These are phyloP conservation scores for Anoplophora glabripennis DNA, from an alignment of 1,140 invertebrate genomes.

Conservation along the genomic window DNA sequence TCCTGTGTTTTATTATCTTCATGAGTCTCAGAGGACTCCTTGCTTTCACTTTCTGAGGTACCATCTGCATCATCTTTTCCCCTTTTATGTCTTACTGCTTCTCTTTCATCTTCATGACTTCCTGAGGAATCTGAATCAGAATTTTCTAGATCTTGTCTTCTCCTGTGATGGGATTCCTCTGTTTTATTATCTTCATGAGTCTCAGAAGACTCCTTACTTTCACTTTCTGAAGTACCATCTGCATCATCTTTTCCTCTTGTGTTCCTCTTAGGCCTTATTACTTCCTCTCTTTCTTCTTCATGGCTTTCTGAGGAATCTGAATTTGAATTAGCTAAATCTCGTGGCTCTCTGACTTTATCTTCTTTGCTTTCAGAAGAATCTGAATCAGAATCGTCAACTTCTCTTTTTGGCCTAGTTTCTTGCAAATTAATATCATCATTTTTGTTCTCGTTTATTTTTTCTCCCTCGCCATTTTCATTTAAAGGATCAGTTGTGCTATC, in stretches of 20 bases:
- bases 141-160: background rate
- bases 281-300: background rate
- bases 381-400: too few species aligned
- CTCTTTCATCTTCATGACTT: too few species aligned
- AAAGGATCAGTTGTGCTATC: background rate
- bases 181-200: constrained; percentile 12
- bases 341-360: too few species aligned
- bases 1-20: too few species aligned
- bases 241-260: constrained; percentile 6
- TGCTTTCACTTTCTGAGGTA: too few species aligned
- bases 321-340: too few species aligned
- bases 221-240: constrained; percentile 5
- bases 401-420: too few species aligned
- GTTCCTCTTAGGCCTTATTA: constrained; percentile 1
- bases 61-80: too few species aligned
- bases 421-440: background rate
- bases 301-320: background rate
- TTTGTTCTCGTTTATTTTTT: background rate
- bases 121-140: background rate
- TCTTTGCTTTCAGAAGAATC: too few species aligned
- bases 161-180: constrained; percentile 13
- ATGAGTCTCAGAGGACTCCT: too few species aligned
- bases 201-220: constrained; percentile 18
- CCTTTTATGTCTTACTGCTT: too few species aligned
- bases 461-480: constrained; percentile 1